Base-by-base conservation (phyloP, 2,113 vertebrate genomes). In the Chloroceryle aenea region DNA sequence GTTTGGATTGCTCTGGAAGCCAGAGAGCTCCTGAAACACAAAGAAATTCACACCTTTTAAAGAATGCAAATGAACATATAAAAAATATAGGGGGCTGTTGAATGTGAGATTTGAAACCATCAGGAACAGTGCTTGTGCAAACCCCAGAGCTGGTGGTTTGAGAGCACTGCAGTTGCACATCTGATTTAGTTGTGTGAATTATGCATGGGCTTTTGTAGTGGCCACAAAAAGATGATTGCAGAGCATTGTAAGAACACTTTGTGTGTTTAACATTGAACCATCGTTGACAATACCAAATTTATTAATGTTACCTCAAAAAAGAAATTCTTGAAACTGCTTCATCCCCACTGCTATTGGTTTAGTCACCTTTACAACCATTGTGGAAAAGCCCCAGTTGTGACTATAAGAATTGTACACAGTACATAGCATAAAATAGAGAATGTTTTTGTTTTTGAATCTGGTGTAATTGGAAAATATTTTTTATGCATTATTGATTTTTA, bases 11-110 rank as follows among this genome's bases (percentile, higher is more conserved):
- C 47, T 72, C 53, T 76, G 69, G 68, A 81, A 89, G 36, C 50
- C 15, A 26, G 17, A 85, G 22, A 7, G 2, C 22, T 64, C 17
- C n/a, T 0, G 0, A 36, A 74, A 26, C 47, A 72, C 36, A 40
- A 64, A 61, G 40, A 71, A 89, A 67, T 74, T 23, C 36, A 6
- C 38, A 22, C 34, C 22, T 93, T 66, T 63, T 20, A 18, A 69
- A 87, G 47, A 78, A 56, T 59, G 68, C 12, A 25, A 64, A 91
- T 36, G 66, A 71, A 16, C 17, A 10, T 38, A 38, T 56, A 58
- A 64, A 71, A 89, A 85, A 86, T 4, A 38, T 71, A 40, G 1
- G n/a, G 7, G 34, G 6, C 12, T 81, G 89, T 95, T 84, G 36
- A 56, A 52, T 90, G 59, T 84, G 29, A 13, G 85, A 22, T 61